Percentiles rank a stretch among this genome's conserved stretches.
Evolutionary conservation across 2,797 vertebrate species (phyloP).

Genomic region (Rhadinocentrus ornatus): DNA sequence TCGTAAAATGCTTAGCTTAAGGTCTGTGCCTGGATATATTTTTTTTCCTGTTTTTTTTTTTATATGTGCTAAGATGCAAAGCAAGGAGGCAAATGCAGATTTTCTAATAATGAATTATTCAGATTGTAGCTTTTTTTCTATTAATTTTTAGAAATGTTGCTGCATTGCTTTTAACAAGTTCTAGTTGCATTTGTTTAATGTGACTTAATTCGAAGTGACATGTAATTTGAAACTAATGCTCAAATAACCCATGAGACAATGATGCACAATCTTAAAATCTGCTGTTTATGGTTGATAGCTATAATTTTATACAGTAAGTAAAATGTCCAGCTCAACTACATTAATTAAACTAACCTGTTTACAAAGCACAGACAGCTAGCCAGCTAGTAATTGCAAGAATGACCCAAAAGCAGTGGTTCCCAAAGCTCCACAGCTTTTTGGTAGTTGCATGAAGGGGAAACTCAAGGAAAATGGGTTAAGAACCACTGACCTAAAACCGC

Average conservation of each 20-base stretch:
- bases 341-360: conserved; percentile 32
- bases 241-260: background rate
- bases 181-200: background rate
- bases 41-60: background rate
- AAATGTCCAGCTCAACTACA: background rate
- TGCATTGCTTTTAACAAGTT: conserved; percentile 2
- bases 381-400: conserved; percentile 14
- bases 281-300: background rate
- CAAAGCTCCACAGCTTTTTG: too few relatives aligned
- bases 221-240: conserved; percentile 6
- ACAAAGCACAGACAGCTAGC: conserved; percentile 16
- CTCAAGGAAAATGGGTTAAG: too few relatives aligned
- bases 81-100: background rate
- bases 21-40: conserved; percentile 82
- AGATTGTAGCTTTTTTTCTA: background rate
- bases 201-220: background rate
- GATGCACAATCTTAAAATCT: background rate
- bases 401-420: background rate
- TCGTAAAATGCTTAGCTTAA: conserved; percentile 91
- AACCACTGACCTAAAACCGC: conserved; percentile 1
- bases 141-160: background rate
- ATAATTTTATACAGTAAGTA: background rate
- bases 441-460: too few relatives aligned
- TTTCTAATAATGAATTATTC: conserved; percentile 18
- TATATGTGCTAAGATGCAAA: conserved; percentile 4